Percentiles rank a stretch among this genome's conserved stretches.
Evolutionary conservation across 2,888 invertebrate species (phyloP).

Genomic region (Balanococcus diminutus): DNA sequence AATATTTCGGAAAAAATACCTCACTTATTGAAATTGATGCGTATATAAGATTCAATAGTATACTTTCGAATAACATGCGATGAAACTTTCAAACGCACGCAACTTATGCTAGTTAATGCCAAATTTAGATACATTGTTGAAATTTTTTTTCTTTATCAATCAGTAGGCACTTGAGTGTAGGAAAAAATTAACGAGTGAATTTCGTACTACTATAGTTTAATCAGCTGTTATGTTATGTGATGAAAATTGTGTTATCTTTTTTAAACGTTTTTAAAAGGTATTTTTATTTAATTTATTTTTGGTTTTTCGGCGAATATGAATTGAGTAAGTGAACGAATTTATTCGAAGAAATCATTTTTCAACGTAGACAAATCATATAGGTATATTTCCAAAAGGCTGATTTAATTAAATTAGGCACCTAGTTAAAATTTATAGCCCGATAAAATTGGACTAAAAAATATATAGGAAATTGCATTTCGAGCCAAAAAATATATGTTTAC

Average conservation of each 20-base stretch:
- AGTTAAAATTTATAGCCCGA: no score
- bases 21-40: not conserved
- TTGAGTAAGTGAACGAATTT: not conserved
- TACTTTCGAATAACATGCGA: constrained; percentile 4
- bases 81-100: not conserved
- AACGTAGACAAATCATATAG: no score
- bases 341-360: no score
- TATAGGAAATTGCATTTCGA: no score
- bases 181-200: not conserved
- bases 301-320: not conserved
- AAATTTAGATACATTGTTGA: not conserved
- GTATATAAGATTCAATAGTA: not conserved
- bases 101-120: not conserved
- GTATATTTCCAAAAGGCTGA: no score
- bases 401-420: no score
- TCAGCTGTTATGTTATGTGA: not conserved
- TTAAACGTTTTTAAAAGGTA: not conserved
- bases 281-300: not conserved
- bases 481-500: not conserved
- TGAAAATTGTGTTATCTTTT: not conserved
- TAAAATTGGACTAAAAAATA: no score
- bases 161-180: not conserved
- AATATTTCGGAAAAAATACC: not conserved
- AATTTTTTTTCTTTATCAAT: not conserved
- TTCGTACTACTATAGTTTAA: not conserved